A percentile compares a stretch with the other conserved stretches of the same genome.
Conservation (phyloP, 1,140 invertebrate genomes). For the Drosophila nigromelanica region DNA sequence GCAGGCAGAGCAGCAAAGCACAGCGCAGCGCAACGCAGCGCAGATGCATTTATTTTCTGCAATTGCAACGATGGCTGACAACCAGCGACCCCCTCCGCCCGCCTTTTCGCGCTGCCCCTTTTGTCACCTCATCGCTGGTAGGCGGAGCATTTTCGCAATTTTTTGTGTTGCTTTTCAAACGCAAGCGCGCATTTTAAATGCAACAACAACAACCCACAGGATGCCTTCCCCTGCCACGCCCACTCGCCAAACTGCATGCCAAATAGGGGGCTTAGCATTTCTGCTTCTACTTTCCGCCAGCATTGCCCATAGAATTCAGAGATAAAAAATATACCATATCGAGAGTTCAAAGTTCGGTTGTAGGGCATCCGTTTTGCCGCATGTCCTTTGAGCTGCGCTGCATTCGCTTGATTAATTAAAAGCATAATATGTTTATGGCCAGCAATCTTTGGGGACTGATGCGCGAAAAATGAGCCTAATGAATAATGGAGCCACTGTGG, state of each 20-base stretch:
- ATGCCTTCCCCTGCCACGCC: constrained; percentile 1
- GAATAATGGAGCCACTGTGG: constrained; percentile 56
- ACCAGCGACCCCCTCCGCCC: constrained; percentile 16
- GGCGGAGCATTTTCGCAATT: constrained; percentile 81
- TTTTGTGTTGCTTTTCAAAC: constrained; percentile 77
- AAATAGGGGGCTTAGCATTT: constrained; percentile 67
- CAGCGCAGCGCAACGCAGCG: constrained; percentile 48
- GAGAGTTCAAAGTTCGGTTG: constrained; percentile 65
- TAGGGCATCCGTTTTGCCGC: constrained; percentile 52
- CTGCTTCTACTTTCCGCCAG: constrained; percentile 12
- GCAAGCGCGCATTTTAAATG: constrained; percentile 83
- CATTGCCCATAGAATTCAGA: constrained; percentile 39
- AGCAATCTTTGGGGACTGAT: constrained; percentile 57
- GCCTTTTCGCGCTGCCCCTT: neutral
- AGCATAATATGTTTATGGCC: constrained; percentile 72
- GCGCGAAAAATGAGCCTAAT: constrained; percentile 43
- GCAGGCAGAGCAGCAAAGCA: constrained; percentile 16
- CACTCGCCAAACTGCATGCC: constrained; percentile 10
- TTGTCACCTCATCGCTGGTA: constrained; percentile 23
- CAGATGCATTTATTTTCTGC: constrained; percentile 68
- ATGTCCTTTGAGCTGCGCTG: constrained; percentile 63
- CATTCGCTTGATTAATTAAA: constrained; percentile 74
- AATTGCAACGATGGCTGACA: constrained; percentile 60
- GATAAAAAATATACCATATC: constrained; percentile 61
- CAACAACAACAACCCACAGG: constrained; percentile 42